Conservation (phyloP, 2,113 vertebrate species). For the Oreochromis spilurus region DNA sequence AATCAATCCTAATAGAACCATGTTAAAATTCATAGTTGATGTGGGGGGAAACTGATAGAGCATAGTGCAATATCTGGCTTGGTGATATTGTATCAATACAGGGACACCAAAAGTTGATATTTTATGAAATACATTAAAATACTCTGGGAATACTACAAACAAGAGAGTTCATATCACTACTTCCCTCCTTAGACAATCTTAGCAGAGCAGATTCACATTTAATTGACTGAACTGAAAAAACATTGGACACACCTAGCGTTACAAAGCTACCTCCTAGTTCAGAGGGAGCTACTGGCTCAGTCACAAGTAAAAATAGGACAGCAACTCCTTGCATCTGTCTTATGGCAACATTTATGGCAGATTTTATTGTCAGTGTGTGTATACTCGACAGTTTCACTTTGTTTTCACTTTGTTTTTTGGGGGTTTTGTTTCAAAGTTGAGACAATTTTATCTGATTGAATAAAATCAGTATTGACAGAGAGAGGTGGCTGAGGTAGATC, state of each 20-base stretch:
- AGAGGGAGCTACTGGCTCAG: not conserved
- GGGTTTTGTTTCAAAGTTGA: not conserved
- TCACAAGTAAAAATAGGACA: not conserved
- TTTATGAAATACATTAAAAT: not conserved
- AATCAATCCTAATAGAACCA: not conserved
- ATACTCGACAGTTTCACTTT: not conserved
- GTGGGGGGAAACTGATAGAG: too few species aligned
- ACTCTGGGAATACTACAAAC: not conserved
- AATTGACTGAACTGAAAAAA: not conserved
- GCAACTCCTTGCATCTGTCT: not conserved
- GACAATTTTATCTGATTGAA: not conserved
- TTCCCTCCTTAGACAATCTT: not conserved
- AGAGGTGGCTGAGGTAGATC: not conserved
- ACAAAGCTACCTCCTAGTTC: not conserved
- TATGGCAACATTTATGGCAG: not conserved
- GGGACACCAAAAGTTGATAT: not conserved
- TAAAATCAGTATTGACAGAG: not conserved
- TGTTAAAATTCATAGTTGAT: not conserved
- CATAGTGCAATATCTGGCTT: not conserved
- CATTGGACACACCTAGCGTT: not conserved
- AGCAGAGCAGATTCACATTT: not conserved
- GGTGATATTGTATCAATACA: not conserved
- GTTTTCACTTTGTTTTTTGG: not conserved
- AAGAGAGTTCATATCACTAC: not conserved
- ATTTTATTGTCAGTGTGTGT: not conserved